Percentiles rank a stretch among this genome's conserved stretches.
phyloP scores from a whole-genome alignment of 1,140 invertebrate genomes.

The Myzus persicae region DNA sequence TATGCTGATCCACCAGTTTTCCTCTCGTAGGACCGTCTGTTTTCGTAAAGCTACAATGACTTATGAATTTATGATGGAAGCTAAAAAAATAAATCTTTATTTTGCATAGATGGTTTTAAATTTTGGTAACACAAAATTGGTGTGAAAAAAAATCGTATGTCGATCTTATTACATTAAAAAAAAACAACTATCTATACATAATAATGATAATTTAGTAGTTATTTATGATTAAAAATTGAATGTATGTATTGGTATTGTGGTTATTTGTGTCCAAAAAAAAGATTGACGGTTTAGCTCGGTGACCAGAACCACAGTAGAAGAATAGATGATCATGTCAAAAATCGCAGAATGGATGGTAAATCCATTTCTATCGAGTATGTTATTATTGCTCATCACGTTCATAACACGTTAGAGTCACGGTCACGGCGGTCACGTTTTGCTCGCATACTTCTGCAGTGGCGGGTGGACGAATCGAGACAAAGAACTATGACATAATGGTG shows the following conservation, averaged over 20 bases:
- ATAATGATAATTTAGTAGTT: background rate
- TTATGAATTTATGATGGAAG: background rate
- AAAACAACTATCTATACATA: background rate
- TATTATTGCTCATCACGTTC: background rate
- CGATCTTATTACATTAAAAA: background rate
- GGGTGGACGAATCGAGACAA: background rate
- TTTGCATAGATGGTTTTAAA: background rate
- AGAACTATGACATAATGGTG: background rate
- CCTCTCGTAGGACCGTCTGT: background rate
- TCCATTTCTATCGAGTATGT: background rate
- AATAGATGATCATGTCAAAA: background rate
- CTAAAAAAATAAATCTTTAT: background rate
- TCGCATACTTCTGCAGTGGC: background rate
- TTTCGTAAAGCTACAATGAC: background rate
- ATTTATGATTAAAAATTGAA: background rate
- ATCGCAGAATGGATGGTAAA: background rate
- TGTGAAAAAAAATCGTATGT: background rate
- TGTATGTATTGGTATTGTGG: background rate
- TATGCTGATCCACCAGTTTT: background rate
- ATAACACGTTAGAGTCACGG: constrained; percentile 5
- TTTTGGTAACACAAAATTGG: background rate
- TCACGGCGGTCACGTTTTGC: constrained; percentile 33
- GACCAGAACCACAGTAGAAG: background rate
- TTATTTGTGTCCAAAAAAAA: background rate
- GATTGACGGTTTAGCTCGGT: background rate